Base-by-base conservation (phyloP, 2,797 vertebrate genomes). In the Coregonus ussuriensis region DNA sequence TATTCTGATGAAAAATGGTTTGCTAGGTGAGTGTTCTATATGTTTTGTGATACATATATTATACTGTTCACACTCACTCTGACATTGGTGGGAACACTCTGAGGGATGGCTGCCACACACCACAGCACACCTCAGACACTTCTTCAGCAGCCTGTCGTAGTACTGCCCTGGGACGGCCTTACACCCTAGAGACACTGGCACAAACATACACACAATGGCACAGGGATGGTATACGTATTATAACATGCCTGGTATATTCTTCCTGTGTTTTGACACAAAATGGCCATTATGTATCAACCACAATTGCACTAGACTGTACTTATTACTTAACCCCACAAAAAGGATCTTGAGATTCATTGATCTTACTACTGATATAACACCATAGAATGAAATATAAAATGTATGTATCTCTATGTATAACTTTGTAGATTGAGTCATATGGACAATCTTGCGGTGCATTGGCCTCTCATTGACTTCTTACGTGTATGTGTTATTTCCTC, bases 131-230 rank as follows among this genome's bases (percentile, higher is more conserved):
- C 3, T 69, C 31, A 92, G 1, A 33, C 93, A 94, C n/a, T 37
- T 87, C 83, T 87, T 93, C 81, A 94, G 83, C 79, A 94, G 88
- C 3, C 1, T 1, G 18, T 94, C 93, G 0, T 90, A 94, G 88
- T 88, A 92, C 77, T 92, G 88, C 1, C 90, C 92, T 0, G 79
- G 51, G 51, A 7, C 72, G 0, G 25, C 65, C 21, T 74, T 84
- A 51, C 93, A 94, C 0, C 18, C 6, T 1, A 74, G 82, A 35
- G 79, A 78, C 47, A 72, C 93, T 94, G 76, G 31, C 18, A 31
- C 31, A 77, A 72, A 6, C 21, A 70, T 18, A 77, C 35, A 77
- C 75, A 77, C 33, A 53, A 15, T n/a, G n/a, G n/a, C 14, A 59
- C 13, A 16, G 14, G 13, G 25, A 53, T 16, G 37, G 37, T 51